phyloP scores from a whole-genome alignment of 1,140 invertebrate genomes.

The Phortica variegata region DNA sequence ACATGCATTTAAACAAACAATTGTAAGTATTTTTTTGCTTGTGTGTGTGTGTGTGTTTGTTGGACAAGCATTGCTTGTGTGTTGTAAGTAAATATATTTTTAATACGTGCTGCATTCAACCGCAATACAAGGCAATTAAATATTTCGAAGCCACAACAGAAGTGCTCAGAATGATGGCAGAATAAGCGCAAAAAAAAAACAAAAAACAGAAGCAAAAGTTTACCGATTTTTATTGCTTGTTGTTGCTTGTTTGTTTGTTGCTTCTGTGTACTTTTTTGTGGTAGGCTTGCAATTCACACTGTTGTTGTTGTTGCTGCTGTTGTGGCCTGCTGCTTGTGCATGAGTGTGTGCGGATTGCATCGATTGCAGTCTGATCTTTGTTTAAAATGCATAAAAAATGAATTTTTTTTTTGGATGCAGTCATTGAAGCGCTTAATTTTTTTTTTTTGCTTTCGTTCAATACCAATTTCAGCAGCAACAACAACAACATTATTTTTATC shows the following conservation, averaged over 20 bases:
- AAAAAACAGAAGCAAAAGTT: conserved; percentile 1
- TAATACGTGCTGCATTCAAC: conserved; percentile 49
- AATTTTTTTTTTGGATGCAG: neutral
- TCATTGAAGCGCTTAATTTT: no score
- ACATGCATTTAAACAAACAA: no score
- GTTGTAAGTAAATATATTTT: conserved; percentile 46
- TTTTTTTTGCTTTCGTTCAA: no score
- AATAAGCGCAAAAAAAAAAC: conserved; percentile 4
- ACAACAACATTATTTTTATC: no score
- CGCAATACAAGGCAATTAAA: conserved; percentile 55
- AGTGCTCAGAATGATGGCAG: no score
- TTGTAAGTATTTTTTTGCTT: neutral
- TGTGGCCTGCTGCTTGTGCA: conserved; percentile 27
- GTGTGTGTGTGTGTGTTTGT: conserved; percentile 4
- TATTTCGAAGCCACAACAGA: no score
- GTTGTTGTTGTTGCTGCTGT: conserved; percentile 9
- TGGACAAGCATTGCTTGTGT: neutral
- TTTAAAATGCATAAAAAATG: conserved; percentile 3
- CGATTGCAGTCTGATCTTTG: conserved; percentile 42
- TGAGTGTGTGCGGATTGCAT: conserved; percentile 20
- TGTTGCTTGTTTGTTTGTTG: conserved; percentile 12
- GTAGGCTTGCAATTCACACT: no score
- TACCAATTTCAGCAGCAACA: no score
- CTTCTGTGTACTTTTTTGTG: no score
- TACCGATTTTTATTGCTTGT: no score